Conservation (phyloP, 2,797 vertebrate genomes). For the Rhynchonycteris naso region DNA sequence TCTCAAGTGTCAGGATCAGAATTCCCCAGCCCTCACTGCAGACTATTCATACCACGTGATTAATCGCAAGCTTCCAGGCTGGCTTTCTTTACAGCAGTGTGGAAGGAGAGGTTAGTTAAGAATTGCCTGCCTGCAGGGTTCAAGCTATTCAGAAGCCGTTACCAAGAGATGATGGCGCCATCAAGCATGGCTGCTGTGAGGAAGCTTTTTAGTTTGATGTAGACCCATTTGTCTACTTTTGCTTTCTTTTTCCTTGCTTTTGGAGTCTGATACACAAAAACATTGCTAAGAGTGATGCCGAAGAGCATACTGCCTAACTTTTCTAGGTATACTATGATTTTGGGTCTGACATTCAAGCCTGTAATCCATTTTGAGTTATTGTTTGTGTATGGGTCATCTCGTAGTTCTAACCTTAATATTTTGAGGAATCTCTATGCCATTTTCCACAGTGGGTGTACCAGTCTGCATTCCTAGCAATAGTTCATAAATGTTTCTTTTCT, state of each 20-base stretch:
- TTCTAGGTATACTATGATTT: background rate
- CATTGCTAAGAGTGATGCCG: background rate
- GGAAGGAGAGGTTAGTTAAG: constrained; percentile 17
- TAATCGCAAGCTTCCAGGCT: constrained; percentile 44
- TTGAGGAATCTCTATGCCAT: background rate
- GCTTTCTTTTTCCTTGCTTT: background rate
- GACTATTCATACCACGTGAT: constrained; percentile 6
- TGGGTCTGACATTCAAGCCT: background rate
- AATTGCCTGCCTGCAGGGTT: constrained; percentile 40
- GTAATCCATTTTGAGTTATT: background rate
- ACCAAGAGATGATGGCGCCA: background rate
- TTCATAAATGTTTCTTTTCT: background rate
- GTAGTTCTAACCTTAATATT: too few relatives aligned
- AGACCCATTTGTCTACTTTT: background rate
- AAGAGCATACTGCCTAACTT: background rate
- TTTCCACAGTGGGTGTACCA: background rate
- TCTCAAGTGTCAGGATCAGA: background rate
- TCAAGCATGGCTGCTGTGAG: background rate
- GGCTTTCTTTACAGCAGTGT: background rate
- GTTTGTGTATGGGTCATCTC: background rate
- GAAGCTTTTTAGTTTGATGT: background rate
- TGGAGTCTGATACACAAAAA: background rate
- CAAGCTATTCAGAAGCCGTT: constrained; percentile 60
- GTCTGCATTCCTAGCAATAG: background rate
- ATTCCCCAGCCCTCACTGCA: background rate